Base-by-base conservation (phyloP, 2,888 invertebrate genomes). In the Microplitis deprimator region DNA sequence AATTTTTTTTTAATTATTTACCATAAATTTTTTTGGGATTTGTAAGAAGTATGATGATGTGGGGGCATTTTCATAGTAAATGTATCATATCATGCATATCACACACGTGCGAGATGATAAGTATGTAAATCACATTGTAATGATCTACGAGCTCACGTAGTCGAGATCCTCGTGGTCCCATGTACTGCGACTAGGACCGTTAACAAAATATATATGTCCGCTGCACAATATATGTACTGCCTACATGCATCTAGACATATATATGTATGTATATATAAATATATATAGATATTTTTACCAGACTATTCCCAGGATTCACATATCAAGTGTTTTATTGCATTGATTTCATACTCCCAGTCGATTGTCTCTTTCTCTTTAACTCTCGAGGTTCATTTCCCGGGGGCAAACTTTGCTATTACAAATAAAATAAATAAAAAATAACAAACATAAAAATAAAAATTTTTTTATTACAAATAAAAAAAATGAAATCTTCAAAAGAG, bases 321-420 rank as follows among this genome's bases (percentile, higher is more conserved):
- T 77, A 73, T 65, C 69, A 73, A 39, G 60, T 77, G 73, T 77
- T 77, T 77, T 77, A 77, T 77, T 73, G 77, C 73, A 73, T 73
- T 73, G 73, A 73, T 73, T 73, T 65, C 65, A 73, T 64, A 73
- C 73, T 20, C 20, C 20, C 40, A 41, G 29, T 20, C 59, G 20
- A 50, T 59, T 59, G 50, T 59, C 69, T 29, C 60, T 69, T 69
- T 59, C 20, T 29, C 29, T 59, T 69, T 69, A 41, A 17, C 20
- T 59, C 20, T 69, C 59, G 59, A 29, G 20, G 69, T 69, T 69
- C 69, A 69, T 69, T 69, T 69, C 69, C 69, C 69, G 50, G 13
- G 69, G 69, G 69, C 20, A 20, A 69, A 10, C 29, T 69, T 69
- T 65, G 13, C 50, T 50, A 8, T 50, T 50, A 50, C 50, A 50